phyloP scores from a whole-genome alignment of 2,113 vertebrate genomes.

The Phycodurus eques region DNA sequence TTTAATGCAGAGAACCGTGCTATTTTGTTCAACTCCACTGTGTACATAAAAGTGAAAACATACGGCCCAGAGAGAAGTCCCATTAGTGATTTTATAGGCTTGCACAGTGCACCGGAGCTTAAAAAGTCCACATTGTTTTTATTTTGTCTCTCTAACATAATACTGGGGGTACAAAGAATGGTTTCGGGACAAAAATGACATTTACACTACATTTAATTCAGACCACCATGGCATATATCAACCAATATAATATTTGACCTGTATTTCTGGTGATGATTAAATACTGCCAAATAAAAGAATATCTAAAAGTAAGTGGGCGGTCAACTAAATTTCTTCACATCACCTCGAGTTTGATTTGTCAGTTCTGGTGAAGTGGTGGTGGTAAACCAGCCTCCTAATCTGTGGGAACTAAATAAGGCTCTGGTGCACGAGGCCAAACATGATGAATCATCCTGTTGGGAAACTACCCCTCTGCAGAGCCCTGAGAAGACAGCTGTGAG shows the following conservation, averaged over 20 bases:
- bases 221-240: not conserved
- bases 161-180: conserved; percentile 5
- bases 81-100: conserved; percentile 56
- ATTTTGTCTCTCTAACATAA: conserved; percentile 17
- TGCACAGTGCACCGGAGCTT: conserved; percentile 43
- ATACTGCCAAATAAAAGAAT: not conserved
- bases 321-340: conserved; percentile 26
- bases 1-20: conserved; percentile 58
- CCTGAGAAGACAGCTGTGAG: conserved; percentile 63
- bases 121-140: conserved; percentile 16
- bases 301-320: conserved; percentile 13
- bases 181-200: not conserved
- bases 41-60: conserved; percentile 55
- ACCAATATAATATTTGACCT: not conserved
- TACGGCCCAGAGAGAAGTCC: conserved; percentile 47
- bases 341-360: conserved; percentile 19
- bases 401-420: conserved; percentile 46
- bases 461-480: conserved; percentile 54
- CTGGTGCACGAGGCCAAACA: conserved; percentile 61
- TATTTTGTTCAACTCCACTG: conserved; percentile 68
- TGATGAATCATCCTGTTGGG: conserved; percentile 67
- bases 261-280: conserved; percentile 9
- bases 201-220: not conserved
- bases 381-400: conserved; percentile 30
- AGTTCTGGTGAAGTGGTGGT: conserved; percentile 17